A percentile compares a stretch with the other conserved stretches of the same genome.
Evolutionary conservation across 2,113 vertebrate species (phyloP).

Genomic region (Ochotona princeps): DNA sequence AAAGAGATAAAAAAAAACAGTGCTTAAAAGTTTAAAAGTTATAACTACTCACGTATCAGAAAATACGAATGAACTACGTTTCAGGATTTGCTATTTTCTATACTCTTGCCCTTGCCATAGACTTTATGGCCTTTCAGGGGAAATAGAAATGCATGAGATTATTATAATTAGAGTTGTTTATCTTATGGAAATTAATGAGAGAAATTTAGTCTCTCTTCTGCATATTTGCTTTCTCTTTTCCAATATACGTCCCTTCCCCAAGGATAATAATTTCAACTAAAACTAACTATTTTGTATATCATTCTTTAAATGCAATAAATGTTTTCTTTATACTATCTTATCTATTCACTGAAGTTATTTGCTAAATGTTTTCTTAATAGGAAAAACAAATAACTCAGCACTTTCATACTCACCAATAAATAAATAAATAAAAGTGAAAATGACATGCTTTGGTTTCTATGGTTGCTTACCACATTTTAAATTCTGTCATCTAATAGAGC

Average conservation of each 20-base stretch:
- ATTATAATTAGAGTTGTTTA: not conserved
- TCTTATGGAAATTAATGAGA: constrained; percentile 22
- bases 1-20: not conserved
- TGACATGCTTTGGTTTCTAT: constrained; percentile 67
- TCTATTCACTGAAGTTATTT: constrained; percentile 38
- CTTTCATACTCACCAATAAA: constrained; percentile 48
- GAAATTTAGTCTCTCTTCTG: not conserved
- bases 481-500: constrained; percentile 72
- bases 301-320: constrained; percentile 29
- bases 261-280: not conserved
- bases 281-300: constrained; percentile 32
- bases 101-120: not conserved
- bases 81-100: not conserved
- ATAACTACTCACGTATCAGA: not conserved
- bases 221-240: not conserved
- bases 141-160: not conserved
- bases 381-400: constrained; percentile 62
- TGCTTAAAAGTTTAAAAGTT: not conserved
- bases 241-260: not conserved
- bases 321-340: constrained; percentile 34
- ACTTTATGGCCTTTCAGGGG: not conserved
- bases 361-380: constrained; percentile 11
- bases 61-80: not conserved
- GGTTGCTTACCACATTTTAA: constrained; percentile 72
- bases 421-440: constrained; percentile 36